A percentile compares a stretch with the other conserved stretches of the same genome.
phyloP scores from a whole-genome alignment of 2,797 vertebrate species.

The Mus minutoides region DNA sequence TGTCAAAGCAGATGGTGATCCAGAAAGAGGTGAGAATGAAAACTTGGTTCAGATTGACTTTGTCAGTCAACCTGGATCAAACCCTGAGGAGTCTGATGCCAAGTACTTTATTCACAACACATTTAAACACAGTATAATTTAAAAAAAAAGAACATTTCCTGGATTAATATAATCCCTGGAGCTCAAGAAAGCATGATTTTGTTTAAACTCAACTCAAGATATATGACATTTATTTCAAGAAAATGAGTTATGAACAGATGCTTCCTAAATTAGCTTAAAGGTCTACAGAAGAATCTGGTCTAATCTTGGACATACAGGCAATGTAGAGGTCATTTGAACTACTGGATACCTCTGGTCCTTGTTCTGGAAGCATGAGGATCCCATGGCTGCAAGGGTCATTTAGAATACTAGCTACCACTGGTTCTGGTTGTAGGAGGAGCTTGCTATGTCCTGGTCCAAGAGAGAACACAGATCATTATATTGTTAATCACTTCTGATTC shows the following conservation, averaged over 20 bases:
- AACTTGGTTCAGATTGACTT: background rate
- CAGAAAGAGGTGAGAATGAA: background rate
- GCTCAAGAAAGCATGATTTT: background rate
- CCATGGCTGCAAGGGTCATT: background rate
- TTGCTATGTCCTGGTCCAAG: background rate
- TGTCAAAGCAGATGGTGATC: background rate
- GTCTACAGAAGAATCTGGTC: background rate
- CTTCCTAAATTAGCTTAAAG: background rate
- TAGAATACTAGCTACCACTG: background rate
- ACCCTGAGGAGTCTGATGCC: background rate
- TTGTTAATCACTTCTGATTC: background rate
- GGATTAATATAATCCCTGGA: background rate
- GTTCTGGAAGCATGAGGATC: background rate
- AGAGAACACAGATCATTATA: background rate
- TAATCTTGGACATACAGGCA: background rate
- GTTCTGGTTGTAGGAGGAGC: background rate
- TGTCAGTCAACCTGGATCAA: background rate
- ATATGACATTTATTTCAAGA: background rate
- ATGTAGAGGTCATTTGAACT: background rate
- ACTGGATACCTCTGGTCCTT: background rate
- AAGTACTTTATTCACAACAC: background rate
- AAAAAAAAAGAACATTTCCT: background rate
- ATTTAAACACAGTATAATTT: background rate
- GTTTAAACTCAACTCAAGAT: background rate
- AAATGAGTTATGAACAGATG: background rate